Base-by-base conservation (phyloP, 2,888 invertebrate genomes). In the Tachina grossa region DNA sequence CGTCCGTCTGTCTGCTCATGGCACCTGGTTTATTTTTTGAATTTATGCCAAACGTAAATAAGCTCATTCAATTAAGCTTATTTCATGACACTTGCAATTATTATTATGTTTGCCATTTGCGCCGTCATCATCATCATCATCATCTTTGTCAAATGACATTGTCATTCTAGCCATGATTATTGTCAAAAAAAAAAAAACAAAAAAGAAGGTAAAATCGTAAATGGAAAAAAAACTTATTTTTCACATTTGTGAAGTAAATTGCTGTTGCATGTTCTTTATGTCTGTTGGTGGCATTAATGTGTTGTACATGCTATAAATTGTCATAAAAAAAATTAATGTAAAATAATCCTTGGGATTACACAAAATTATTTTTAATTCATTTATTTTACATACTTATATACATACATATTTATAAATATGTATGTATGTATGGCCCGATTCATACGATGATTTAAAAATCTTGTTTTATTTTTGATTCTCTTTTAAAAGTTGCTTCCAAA, bases 71-170 rank as follows among this genome's bases (percentile, higher is more conserved):
- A 83, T 83, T 85, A 83, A 83, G 82, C 69, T 75, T 71, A 79
- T 66, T 79, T 75, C 66, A 76, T 85, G 79, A 85, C 83, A 79
- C 76, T 80, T 83, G 83, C 66, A 85, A 83, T 83, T 85, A 79
- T 72, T 72, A 80, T 81, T 68, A 68, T 77, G 55, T 61, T 72
- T 66, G 59, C 69, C 63, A 61, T 55, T 53, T 57, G 53, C n/a
- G 51, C n/a, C 63, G 45, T 57, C 55, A 31, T 6, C 13, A 49
- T 55, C 55, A 31, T 31, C 11, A 49, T n/a, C 43, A 31, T 8
- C 71, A 19, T 43, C 74, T n/a, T 39, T 31, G 14, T 59, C 74
- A 31, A 51, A 9, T 49, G 41, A 45, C 53, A 45, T 59, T 65
- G 51, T 75, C 68, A 43, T 59, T 47, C 47, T 13, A 9, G 59